Conservation (phyloP, 1,140 invertebrate genomes). For the Drosophila fuyamai region DNA sequence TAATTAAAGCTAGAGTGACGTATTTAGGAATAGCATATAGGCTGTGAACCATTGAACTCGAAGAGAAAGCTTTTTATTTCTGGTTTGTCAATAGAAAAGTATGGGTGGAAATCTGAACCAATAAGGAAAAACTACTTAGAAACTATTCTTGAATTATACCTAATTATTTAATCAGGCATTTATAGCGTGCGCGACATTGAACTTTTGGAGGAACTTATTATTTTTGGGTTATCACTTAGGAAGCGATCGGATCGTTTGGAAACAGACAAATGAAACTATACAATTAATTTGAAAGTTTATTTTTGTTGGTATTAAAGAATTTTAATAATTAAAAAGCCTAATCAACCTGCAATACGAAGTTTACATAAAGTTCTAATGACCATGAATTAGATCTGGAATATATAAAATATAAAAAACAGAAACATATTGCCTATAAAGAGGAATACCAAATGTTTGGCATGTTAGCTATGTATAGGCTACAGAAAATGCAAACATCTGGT, state of each 20-base stretch:
- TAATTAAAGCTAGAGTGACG: conserved; percentile 64
- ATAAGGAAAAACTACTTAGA: neutral
- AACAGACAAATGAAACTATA: too few relatives aligned
- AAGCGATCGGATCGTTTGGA: neutral
- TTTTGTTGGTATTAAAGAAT: too few relatives aligned
- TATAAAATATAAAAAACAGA: too few relatives aligned
- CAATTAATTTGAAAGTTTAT: too few relatives aligned
- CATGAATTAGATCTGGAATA: too few relatives aligned
- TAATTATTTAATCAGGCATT: neutral
- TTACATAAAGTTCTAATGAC: too few relatives aligned
- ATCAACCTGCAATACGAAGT: too few relatives aligned
- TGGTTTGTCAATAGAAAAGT: neutral
- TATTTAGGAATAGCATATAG: conserved; percentile 1
- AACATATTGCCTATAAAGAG: too few relatives aligned
- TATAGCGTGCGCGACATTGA: conserved; percentile 13
- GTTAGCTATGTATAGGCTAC: too few relatives aligned
- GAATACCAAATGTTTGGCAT: too few relatives aligned
- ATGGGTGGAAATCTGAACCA: neutral
- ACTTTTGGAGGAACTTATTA: conserved; percentile 1
- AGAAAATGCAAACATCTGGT: too few relatives aligned
- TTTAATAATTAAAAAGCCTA: too few relatives aligned
- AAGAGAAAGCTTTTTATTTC: neutral
- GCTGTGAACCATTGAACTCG: conserved; percentile 6
- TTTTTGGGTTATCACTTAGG: conserved; percentile 3
- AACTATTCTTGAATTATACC: neutral